Conservation (phyloP, 35 echinoderm and acorn worm genomes). For the Hemicentrotus pulcherrimus region DNA sequence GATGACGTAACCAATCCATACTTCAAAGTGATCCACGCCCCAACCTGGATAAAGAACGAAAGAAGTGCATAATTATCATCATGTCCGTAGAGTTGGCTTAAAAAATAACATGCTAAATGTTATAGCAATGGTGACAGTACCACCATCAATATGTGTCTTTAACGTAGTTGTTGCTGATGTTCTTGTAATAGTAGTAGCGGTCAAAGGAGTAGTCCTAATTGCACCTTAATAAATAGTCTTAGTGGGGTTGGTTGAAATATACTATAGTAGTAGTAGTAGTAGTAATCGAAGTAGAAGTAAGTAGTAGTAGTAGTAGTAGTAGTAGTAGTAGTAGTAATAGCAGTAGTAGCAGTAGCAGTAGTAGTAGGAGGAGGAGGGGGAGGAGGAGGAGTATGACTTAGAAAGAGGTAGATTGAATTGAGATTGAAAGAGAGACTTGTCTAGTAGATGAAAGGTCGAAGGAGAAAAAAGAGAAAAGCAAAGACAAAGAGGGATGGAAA, state of each 20-base stretch:
- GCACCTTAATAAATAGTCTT: background rate
- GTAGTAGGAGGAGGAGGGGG: too few relatives aligned
- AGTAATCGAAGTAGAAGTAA: too few relatives aligned
- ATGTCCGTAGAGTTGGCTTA: too few relatives aligned
- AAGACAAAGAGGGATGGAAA: background rate
- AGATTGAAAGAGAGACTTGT: background rate
- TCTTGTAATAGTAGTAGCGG: too few relatives aligned
- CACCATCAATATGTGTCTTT: background rate
- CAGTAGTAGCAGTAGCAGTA: too few relatives aligned
- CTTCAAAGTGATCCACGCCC: slow-evolving; percentile 76
- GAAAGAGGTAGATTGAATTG: too few relatives aligned
- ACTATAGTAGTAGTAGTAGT: background rate
- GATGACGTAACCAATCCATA: slow-evolving; percentile 88
- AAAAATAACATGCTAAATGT: too few relatives aligned
- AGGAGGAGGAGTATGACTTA: too few relatives aligned
- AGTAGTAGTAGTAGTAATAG: too few relatives aligned
- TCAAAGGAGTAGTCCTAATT: background rate
- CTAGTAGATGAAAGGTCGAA: background rate
- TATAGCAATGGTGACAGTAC: too few relatives aligned
- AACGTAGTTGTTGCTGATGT: background rate
- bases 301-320: too few relatives aligned
- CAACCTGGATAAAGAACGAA: slow-evolving; percentile 73
- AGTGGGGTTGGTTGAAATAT: background rate
- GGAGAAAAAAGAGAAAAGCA: background rate
- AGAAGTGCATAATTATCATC: background rate